Evolutionary conservation across 2,113 vertebrate genomes (phyloP), one percentile per base, ranked within the genome.

Genomic region (Prochilodus magdalenae): DNA sequence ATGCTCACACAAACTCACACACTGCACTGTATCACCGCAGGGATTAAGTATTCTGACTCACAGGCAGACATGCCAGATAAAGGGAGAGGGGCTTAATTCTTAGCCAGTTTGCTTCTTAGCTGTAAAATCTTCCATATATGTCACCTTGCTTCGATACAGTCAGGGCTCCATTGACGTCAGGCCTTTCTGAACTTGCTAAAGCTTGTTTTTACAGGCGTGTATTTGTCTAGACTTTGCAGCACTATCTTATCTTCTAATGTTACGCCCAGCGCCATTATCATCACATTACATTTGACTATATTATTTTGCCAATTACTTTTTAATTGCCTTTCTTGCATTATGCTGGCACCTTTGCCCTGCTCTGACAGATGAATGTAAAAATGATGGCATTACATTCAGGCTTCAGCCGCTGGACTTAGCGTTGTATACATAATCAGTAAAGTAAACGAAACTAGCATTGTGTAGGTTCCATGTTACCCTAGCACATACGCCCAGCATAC

Each of bases 1-100:
- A 20, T 18, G 0, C 53, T 3, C 2, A 57, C 70, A 59, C 22
- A 67, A 69, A 55, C 63, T 33, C 60, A 59, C n/a, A 69, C 27
- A 8, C 75, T 27, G 8, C 36, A 47, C 73, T 80, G 76, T 74
- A 79, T 55, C 76, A 65, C 77, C 69, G 74, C 24, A 57, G 36
- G 76, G 76, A 83, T 83, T 75, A 72, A 73, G 77, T 79, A 80
- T 80, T 78, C 65, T 83, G 80, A 83, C 76, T 83, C 76, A 79
- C 73, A 83, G 63, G 60, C 47, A 27, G 51, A 79, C 70, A 80
- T 80, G 79, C 57, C 70, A 69, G 26, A 67, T 49, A 77, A 40
- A 60, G 71, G 65, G 44, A 83, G 40, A 73, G 60, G 60, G 20
- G 44, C 14, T 78, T 67, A 53, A 82, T 74, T 51, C 78, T 85